phyloP scores from a whole-genome alignment of 2,797 vertebrate genomes.

The Echiichthys vipera region DNA sequence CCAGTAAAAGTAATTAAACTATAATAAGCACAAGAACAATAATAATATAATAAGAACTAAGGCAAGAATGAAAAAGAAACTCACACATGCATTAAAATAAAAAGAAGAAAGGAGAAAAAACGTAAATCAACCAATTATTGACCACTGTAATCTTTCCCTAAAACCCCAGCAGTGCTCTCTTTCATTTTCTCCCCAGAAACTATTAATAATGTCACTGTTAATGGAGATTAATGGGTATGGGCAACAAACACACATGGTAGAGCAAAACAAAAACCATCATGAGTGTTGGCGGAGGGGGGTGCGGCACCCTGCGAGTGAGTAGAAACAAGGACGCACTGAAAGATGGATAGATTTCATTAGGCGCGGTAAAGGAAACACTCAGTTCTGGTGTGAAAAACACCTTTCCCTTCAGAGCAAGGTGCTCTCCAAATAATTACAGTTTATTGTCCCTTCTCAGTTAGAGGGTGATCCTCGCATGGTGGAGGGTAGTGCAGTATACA shows the following conservation, averaged over 20 bases:
- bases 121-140: constrained; percentile 49
- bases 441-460: constrained; percentile 19
- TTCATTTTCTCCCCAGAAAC: constrained; percentile 66
- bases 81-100: not conserved
- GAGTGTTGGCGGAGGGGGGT: constrained; percentile 35
- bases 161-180: constrained; percentile 50
- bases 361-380: constrained; percentile 44
- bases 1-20: not conserved
- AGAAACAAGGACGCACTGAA: constrained; percentile 69
- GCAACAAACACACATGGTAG: constrained; percentile 59
- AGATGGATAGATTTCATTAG: constrained; percentile 79
- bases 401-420: constrained; percentile 56
- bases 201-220: constrained; percentile 75
- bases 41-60: not conserved
- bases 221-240: constrained; percentile 78
- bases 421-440: constrained; percentile 57
- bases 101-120: constrained; percentile 1
- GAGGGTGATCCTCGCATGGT: not conserved
- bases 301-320: constrained; percentile 18
- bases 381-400: constrained; percentile 62
- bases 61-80: constrained; percentile 2
- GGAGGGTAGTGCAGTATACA: not conserved
- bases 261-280: constrained; percentile 50
- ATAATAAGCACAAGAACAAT: too few species aligned
- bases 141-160: constrained; percentile 46